Base-by-base conservation (phyloP, 1,140 invertebrate species). In the Danaus plexippus region DNA sequence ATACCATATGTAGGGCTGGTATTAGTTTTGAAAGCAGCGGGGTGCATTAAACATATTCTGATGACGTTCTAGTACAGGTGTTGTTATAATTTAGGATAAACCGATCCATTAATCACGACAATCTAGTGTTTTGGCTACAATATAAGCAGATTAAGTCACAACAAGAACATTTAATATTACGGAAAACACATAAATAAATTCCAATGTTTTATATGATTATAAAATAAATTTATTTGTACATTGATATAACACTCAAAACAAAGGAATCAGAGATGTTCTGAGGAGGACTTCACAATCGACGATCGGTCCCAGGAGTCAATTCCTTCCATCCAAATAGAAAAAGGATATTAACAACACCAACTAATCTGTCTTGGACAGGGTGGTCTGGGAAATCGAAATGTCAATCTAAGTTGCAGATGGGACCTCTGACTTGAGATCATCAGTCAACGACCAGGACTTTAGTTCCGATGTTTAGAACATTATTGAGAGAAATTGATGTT, bases 11-110 rank as follows among this genome's bases (percentile, higher is more conserved):
- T 74, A 71, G 65, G 44, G 59, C 65, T 71, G 64, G 72, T 77
- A 80, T 80, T 80, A 74, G 71, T 64, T 62, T 58, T 64, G 53
- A 59, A 66, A 61, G 66, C 63, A 73, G 60, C 63, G 63, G 70
- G 73, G 75, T 74, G 67, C 59, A 57, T 54, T 75, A 79, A 82
- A 73, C 74, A 83, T 80, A 80, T 81, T 80, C 80, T 81, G 80
- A 80, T 83, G 68, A 60, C 45, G 60, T 59, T 54, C 60, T 61
- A 60, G 51, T 52, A 71, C 74, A 76, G 74, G 79, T 81, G 77
- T 43, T 66, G 48, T 64, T 66, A 53, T 66, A 55, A 64, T 65
- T 67, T 69, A 59, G 45, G 59, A 67, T 69, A 67, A 68, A 43
- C 47, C 43, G 13, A 51, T 12, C 15, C 18, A 52, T 57, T 13